Conservation (phyloP, 1,140 invertebrate species). For the Aphelenchoides fujianensis region DNA sequence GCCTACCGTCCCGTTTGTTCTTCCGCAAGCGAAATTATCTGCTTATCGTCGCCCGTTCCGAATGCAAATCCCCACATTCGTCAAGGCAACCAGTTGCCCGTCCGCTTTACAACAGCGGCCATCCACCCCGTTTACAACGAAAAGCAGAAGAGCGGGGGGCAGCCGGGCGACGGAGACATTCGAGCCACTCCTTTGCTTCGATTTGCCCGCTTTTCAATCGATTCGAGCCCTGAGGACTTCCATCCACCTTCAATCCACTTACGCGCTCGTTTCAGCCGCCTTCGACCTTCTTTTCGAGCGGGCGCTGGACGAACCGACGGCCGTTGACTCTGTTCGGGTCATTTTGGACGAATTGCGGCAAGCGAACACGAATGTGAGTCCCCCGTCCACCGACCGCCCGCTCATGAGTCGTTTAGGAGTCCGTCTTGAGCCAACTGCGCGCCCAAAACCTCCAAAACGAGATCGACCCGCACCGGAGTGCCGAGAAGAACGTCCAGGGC, state of each 20-base stretch:
- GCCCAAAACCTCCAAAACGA: constrained; percentile 1
- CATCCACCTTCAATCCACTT: neutral
- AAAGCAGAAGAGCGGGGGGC: neutral
- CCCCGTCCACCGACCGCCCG: too few species aligned
- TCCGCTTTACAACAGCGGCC: neutral
- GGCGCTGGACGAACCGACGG: neutral
- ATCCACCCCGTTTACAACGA: neutral
- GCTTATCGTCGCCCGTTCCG: too few species aligned
- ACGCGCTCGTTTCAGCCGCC: neutral
- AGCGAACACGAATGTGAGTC: neutral
- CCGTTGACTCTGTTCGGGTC: neutral
- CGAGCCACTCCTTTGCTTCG: neutral
- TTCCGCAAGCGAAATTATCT: too few species aligned
- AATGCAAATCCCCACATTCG: too few species aligned
- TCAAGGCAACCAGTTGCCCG: too few species aligned
- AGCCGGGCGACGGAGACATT: neutral
- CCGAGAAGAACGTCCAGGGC: constrained; percentile 13
- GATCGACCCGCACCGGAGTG: neutral
- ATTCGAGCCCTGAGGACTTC: neutral
- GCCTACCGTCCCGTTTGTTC: too few species aligned
- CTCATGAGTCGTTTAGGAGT: constrained; percentile 2
- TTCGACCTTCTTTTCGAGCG: neutral
- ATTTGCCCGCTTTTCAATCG: neutral
- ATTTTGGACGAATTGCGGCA: neutral
- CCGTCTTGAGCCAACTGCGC: neutral